Evolutionary conservation across 2,113 vertebrate genomes (phyloP), one percentile per base, ranked within the genome.

Genomic region (Hystrix cristata): DNA sequence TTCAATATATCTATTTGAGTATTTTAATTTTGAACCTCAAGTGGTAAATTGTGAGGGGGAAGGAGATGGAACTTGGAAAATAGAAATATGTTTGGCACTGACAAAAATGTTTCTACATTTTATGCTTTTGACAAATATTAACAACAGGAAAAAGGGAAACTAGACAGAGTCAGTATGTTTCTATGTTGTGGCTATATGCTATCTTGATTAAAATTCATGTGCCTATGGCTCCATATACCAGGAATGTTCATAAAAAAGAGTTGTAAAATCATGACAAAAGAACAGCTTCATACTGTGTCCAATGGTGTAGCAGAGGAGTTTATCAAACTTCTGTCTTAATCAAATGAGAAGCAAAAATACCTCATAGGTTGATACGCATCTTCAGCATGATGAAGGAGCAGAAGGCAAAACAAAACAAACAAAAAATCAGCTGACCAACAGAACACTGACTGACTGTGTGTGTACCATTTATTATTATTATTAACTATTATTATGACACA

Each of bases 301-400:
- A 72, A 9, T 31, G 51, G 4, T 34, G 72, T 18, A 38, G 7
- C 15, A 53, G 11, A 27, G 31, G 38, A 43, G 1, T 15, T 53
- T 51, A 62, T 18, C 4, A 71, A 27, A 15, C 51, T 59, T 21
- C 11, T 25, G 51, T 51, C 65, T 83, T 16, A 55, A 6, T 55
- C 43, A 29, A 65, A 27, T n/a, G 53, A 8, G 59, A 18, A 85
- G 29, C 5, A 34, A 23, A 87, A 18, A 13, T 27, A 21, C 10
- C 21, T 65, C 48, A 25, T 4, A 19, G 27, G 1, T 13, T 6
- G 74, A 11, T 9, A 12, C 7, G 4, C 0, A 0, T 7, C 34
- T 38, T n/a, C 13, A 13, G 48, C 12, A 9, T 6, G 5, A 3
- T 21, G 48, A 84, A 88, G 27, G 11, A 5, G 9, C 51, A 96